Base-by-base conservation (phyloP, 2,888 invertebrate species). In the Drosophila meridionalis region DNA sequence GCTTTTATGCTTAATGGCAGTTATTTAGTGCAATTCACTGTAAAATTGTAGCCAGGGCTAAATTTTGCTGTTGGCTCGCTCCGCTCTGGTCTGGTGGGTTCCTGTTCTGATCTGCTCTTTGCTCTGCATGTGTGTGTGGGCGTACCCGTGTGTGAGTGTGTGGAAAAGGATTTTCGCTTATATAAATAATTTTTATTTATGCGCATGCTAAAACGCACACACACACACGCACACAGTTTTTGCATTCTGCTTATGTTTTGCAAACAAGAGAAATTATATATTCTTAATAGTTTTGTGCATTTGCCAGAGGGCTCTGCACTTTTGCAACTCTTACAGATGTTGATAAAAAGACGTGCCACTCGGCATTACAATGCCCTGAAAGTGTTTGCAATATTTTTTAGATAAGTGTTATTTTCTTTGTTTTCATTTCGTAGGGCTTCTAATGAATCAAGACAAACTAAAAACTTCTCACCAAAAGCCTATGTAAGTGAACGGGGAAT, bases 1-100 rank as follows among this genome's bases (percentile, higher is more conserved):
- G 87, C 88, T 90, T 90, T 90, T 86, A 90, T 89, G 82, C 88
- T 89, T 90, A 90, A 90, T 90, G 80, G 84, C 80, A 83, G 86
- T 86, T 89, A 87, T 90, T 90, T 82, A 84, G 89, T 88, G 86
- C 83, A 88, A 85, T 85, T 89, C 87, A 83, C 82, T 87, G 87
- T 88, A 76, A 89, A 86, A 87, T 88, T 89, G 85, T 80, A 75
- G 82, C 78, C 82, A 78, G 72, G 55, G 65, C 65, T 63, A 38
- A 53, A 45, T 53, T 62, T 62, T 53, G 43, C 45, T 38, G 32
- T 38, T 66, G 67, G 67, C 42, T 36, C 36, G 30, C 36, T 12
- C 34, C 3, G 8, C 57, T 30, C 30, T 43, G 34, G 56, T 57
- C 42, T 57, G 32, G 12, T 12, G 9, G 45, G 30, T 56, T 30